Evolutionary conservation across 2,797 vertebrate genomes (phyloP).

Genomic region (Tokudaia tokunoshimensis): DNA sequence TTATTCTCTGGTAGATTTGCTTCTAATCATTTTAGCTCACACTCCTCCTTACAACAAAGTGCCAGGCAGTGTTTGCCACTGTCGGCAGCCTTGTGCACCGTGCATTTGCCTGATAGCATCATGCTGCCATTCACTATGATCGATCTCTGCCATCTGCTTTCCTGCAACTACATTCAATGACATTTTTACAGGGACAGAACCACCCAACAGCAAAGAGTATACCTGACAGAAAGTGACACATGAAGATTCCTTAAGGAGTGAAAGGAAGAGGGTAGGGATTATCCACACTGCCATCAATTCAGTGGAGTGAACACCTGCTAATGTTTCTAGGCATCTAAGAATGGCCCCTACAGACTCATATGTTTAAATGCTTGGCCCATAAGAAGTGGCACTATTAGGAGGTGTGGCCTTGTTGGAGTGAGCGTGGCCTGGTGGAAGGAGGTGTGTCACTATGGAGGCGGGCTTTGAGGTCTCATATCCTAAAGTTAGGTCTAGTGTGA

Average conservation of each 20-base stretch:
- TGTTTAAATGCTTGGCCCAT: neutral
- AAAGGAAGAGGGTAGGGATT: neutral
- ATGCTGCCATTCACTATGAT: neutral
- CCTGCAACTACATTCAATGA: fast-evolving
- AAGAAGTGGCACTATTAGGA: neutral
- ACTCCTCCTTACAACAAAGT: neutral
- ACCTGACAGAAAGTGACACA: neutral
- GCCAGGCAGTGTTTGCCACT: too few species aligned
- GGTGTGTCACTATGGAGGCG: neutral
- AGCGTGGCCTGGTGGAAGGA: neutral
- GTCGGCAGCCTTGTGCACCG: fast-evolving
- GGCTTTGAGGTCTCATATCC: neutral
- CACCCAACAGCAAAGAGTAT: neutral
- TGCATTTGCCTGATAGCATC: too few species aligned
- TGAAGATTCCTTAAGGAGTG: neutral
- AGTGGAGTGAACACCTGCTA: neutral
- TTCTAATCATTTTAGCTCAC: neutral
- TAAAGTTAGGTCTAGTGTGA: neutral
- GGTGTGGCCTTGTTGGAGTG: neutral
- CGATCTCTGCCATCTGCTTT: neutral
- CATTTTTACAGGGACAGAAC: neutral
- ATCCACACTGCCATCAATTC: neutral
- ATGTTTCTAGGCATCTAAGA: neutral
- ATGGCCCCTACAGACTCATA: neutral
- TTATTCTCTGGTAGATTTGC: neutral